phyloP scores from a whole-genome alignment of 92 coral and sea anemone genomes.

The Anthopleura xanthogrammica region DNA sequence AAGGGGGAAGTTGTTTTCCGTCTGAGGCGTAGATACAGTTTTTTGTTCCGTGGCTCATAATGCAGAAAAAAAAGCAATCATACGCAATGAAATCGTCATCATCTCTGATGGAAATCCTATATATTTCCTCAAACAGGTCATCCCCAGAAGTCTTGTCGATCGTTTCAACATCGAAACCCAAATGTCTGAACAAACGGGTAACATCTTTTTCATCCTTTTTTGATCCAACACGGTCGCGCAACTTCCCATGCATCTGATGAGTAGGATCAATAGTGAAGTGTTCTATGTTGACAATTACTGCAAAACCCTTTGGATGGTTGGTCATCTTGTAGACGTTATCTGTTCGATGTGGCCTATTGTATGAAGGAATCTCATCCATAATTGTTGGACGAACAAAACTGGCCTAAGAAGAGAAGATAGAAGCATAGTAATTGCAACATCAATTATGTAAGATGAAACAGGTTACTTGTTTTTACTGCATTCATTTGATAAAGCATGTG shows the following conservation, averaged over 20 bases:
- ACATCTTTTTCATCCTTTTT: slow-evolving; percentile 15
- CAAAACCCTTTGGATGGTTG: background rate
- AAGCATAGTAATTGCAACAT: no score
- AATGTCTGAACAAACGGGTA: background rate
- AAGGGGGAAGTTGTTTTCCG: background rate
- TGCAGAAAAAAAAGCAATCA: slow-evolving; percentile 16
- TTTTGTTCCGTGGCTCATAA: slow-evolving; percentile 26
- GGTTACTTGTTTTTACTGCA: no score
- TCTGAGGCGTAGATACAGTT: background rate
- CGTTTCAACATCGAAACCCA: background rate
- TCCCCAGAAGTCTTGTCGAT: background rate
- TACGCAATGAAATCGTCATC: background rate
- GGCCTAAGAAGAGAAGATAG: background rate
- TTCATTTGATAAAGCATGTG: no score
- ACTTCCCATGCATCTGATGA: background rate
- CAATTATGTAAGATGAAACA: no score
- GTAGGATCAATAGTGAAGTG: background rate
- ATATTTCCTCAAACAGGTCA: background rate
- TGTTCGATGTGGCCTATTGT: background rate
- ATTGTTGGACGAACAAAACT: background rate
- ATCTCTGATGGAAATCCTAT: background rate
- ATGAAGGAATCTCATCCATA: background rate
- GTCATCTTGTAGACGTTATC: background rate
- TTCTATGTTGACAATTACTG: background rate
- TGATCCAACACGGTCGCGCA: slow-evolving; percentile 11